Evolutionary conservation across 2,888 invertebrate species (phyloP).

Genomic region (Polietes domitor): DNA sequence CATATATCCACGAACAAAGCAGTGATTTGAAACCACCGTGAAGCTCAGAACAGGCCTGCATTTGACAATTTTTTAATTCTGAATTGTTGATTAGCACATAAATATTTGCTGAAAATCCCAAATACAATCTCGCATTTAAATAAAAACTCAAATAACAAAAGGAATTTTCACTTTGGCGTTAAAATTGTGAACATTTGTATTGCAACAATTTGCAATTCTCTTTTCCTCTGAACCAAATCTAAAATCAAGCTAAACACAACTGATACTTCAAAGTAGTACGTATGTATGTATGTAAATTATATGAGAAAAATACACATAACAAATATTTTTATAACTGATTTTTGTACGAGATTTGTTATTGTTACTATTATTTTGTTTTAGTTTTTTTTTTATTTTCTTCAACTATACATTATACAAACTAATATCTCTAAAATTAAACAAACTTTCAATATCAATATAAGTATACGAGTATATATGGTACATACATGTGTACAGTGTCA

Average conservation of each 20-base stretch:
- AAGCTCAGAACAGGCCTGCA: no score
- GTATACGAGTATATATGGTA: not conserved
- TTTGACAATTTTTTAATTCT: no score
- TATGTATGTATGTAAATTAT: constrained; percentile 12
- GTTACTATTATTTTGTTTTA: constrained; percentile 3
- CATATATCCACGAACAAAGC: no score
- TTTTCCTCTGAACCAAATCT: not conserved
- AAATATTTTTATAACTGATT: constrained; percentile 45
- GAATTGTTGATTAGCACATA: no score
- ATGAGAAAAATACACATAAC: constrained; percentile 55
- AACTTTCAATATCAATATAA: constrained; percentile 56
- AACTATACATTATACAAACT: constrained; percentile 63
- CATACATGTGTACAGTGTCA: not conserved
- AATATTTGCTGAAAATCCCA: no score
- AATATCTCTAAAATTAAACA: constrained; percentile 67
- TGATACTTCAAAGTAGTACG: not conserved
- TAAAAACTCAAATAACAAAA: no score
- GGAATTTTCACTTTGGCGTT: no score
- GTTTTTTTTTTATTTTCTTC: constrained; percentile 15
- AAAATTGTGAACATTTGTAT: no score
- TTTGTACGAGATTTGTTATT: constrained; percentile 5
- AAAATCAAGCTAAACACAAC: constrained; percentile 51
- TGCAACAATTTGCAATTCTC: not conserved
- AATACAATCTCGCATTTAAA: no score
- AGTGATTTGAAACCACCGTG: no score